A percentile compares a stretch with the other conserved stretches of the same genome.
Evolutionary conservation across 2,888 invertebrate species (phyloP).

Genomic region (Napeogenes sylphis): DNA sequence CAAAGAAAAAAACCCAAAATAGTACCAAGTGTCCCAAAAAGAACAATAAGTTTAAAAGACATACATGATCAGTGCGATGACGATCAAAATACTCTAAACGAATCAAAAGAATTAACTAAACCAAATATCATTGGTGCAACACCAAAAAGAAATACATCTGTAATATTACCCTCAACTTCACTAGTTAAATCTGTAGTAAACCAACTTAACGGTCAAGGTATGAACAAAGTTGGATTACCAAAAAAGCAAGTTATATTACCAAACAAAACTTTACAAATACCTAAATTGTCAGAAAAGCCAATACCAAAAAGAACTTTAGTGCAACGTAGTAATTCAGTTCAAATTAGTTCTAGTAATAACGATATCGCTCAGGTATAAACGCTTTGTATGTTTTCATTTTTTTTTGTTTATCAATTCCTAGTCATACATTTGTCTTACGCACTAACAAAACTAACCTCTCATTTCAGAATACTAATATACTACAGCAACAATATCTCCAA

Average conservation of each 20-base stretch:
- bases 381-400: conserved; percentile 48
- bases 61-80: conserved; percentile 36
- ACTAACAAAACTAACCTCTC: conserved; percentile 60
- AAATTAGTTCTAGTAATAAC: conserved; percentile 53
- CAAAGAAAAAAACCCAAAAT: conserved; percentile 29
- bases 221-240: conserved; percentile 62
- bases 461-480: conserved; percentile 79
- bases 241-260: conserved; percentile 68
- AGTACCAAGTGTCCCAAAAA: conserved; percentile 32
- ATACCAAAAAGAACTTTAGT: conserved; percentile 68
- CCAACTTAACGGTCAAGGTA: conserved; percentile 63
- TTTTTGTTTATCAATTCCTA: conserved; percentile 31
- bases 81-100: conserved; percentile 35
- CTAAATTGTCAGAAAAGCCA: conserved; percentile 69
- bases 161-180: conserved; percentile 65
- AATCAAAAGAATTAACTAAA: conserved; percentile 44
- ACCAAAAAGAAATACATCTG: conserved; percentile 56
- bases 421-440: conserved; percentile 43
- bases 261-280: conserved; percentile 72
- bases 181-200: conserved; percentile 65
- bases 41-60: conserved; percentile 33
- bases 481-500: conserved; percentile 78
- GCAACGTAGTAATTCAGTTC: conserved; percentile 68
- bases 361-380: conserved; percentile 69
- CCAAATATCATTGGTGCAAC: conserved; percentile 71